phyloP scores from a whole-genome alignment of 37 sponge, comb jelly and placozoan genomes.

The Crambe crambe region DNA sequence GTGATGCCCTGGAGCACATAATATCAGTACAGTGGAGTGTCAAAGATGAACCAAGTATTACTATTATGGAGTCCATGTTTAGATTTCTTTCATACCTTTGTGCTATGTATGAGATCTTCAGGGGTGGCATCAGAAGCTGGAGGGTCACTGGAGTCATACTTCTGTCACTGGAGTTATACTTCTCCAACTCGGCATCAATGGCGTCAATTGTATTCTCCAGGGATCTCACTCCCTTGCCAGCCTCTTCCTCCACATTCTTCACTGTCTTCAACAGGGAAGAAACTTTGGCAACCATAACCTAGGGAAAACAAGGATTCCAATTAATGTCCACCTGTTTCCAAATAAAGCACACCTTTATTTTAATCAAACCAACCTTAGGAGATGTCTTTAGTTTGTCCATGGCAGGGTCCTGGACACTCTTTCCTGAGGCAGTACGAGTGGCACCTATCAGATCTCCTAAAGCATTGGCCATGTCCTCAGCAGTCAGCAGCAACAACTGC shows the following conservation, averaged over 20 bases:
- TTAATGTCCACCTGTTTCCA: neutral
- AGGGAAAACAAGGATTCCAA: neutral
- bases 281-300: conserved; percentile 83
- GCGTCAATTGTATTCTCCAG: conserved; percentile 92
- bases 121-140: conserved; percentile 48
- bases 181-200: conserved; percentile 57
- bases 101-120: conserved; percentile 77
- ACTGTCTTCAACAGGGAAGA: conserved; percentile 93
- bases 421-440: conserved; percentile 91
- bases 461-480: conserved; percentile 93
- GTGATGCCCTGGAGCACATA: conserved; percentile 24
- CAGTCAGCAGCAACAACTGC: conserved; percentile 76
- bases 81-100: conserved; percentile 71
- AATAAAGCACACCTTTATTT: neutral
- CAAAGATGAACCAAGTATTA: too few species aligned
- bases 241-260: conserved; percentile 93
- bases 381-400: conserved; percentile 88
- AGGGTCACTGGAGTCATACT: conserved; percentile 29
- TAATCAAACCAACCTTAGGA: conserved; percentile 93
- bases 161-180: conserved; percentile 33
- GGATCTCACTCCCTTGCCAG: conserved; percentile 75
- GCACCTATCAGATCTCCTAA: conserved; percentile 77
- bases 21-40: too few species aligned
- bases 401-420: conserved; percentile 76
- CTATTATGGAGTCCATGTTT: too few species aligned